A percentile compares a stretch with the other conserved stretches of the same genome.
Conservation (phyloP, 2,888 invertebrate genomes). For the Elegia similella region DNA sequence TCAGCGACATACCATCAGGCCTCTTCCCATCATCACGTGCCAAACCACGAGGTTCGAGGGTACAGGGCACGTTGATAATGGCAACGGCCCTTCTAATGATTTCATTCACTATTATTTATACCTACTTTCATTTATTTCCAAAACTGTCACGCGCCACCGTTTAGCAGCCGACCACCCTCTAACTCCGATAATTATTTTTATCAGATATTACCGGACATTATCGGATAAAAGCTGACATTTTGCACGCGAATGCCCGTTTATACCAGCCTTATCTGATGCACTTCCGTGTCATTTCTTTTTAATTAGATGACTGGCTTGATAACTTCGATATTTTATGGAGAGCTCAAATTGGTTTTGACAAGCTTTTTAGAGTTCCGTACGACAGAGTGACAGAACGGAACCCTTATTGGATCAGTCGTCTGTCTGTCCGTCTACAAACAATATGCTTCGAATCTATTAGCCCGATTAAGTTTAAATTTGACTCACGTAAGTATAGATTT, state of each 20-base stretch:
- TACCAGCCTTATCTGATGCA: not conserved
- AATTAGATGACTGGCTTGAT: not conserved
- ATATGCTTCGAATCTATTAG: too few relatives aligned
- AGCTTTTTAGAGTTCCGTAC: too few relatives aligned
- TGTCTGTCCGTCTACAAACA: too few relatives aligned
- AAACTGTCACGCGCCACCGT: not conserved
- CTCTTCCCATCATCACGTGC: too few relatives aligned
- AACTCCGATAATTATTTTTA: constrained; percentile 26
- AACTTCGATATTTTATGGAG: not conserved
- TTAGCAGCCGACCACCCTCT: not conserved
- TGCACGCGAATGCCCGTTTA: not conserved
- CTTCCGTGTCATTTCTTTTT: constrained; percentile 3
- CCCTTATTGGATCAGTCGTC: too few relatives aligned
- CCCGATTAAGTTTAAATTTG: too few relatives aligned
- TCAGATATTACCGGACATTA: not conserved
- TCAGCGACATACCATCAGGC: too few relatives aligned
- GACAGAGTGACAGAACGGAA: too few relatives aligned
- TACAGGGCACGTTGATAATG: too few relatives aligned
- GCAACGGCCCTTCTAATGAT: too few relatives aligned
- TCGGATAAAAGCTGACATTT: not conserved
- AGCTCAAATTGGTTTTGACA: not conserved
- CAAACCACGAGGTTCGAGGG: too few relatives aligned
- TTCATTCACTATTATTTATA: not conserved
- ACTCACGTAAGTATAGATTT: too few relatives aligned
- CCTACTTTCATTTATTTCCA: not conserved